Evolutionary conservation across 2,888 invertebrate genomes (phyloP).

Genomic region (Heteromurus nitidus): DNA sequence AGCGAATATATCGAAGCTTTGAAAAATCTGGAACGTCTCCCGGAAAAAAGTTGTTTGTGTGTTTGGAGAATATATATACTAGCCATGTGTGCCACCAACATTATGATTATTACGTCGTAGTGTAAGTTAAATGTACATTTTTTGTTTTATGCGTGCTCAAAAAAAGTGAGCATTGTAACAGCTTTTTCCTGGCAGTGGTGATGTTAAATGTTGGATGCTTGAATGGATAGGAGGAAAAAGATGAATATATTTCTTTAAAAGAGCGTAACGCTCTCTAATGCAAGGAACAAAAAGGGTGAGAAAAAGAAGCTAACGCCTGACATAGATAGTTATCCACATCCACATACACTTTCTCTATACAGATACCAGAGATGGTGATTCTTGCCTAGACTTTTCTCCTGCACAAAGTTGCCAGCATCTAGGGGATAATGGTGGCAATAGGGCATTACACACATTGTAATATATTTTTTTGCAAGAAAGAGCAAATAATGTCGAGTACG

Average conservation of each 20-base stretch:
- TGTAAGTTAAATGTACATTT: background rate
- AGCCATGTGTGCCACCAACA: background rate
- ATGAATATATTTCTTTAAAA: slow-evolving; percentile 18
- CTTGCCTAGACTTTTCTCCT: slow-evolving; percentile 4
- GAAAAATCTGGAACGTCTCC: slow-evolving; percentile 45
- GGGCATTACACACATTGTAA: slow-evolving; percentile 26
- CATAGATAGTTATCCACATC: too few species aligned
- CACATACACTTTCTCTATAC: too few species aligned
- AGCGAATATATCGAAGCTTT: slow-evolving; percentile 10
- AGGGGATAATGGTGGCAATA: slow-evolving; percentile 36
- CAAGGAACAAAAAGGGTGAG: slow-evolving; percentile 11
- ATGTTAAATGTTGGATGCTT: background rate
- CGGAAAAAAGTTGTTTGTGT: slow-evolving; percentile 40
- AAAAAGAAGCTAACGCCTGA: background rate
- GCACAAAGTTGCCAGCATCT: slow-evolving; percentile 20
- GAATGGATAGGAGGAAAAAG: slow-evolving; percentile 19
- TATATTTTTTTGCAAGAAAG: slow-evolving; percentile 1
- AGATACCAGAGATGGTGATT: slow-evolving; percentile 17
- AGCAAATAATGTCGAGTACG: background rate
- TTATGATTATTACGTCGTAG: slow-evolving; percentile 35
- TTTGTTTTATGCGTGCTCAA: slow-evolving; percentile 10
- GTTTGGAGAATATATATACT: too few species aligned
- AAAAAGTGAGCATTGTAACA: slow-evolving; percentile 12
- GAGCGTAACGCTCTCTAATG: background rate
- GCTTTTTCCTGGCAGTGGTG: slow-evolving; percentile 4